phyloP scores from a whole-genome alignment of 2,113 vertebrate genomes.

The Pontoporia blainvillei region DNA sequence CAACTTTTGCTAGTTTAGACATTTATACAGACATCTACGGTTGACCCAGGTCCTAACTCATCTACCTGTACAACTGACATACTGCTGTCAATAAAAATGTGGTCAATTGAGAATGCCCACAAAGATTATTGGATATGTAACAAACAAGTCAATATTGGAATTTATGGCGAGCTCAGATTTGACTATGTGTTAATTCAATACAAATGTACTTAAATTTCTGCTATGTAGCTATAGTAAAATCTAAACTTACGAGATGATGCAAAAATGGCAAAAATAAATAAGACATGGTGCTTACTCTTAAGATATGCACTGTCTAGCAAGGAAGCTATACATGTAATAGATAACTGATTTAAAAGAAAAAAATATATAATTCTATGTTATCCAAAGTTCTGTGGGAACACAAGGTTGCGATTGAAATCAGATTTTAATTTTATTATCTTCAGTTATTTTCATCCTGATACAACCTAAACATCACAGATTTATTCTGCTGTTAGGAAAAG shows the following conservation, averaged over 20 bases:
- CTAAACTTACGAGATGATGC: neutral
- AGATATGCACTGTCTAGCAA: neutral
- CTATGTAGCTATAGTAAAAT: neutral
- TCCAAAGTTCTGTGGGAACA: neutral
- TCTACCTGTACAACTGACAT: conserved; percentile 25
- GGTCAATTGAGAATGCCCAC: neutral
- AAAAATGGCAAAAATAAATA: neutral
- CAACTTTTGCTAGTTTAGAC: neutral
- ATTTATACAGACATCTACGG: neutral
- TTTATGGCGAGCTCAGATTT: neutral
- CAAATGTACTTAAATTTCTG: neutral
- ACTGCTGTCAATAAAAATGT: neutral
- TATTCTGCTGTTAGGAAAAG: neutral
- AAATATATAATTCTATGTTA: neutral
- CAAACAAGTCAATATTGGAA: conserved; percentile 41
- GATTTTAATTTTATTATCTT: neutral
- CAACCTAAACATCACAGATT: neutral
- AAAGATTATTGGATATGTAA: conserved; percentile 48
- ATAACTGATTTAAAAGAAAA: neutral
- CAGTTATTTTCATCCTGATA: neutral
- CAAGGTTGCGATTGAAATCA: neutral
- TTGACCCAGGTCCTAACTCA: neutral
- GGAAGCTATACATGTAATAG: neutral
- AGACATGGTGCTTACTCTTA: neutral
- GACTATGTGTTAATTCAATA: conserved; percentile 28